These are phyloP conservation scores for Eriosoma lanigerum DNA, from an alignment of 1,140 invertebrate species.

Conservation along the genomic window DNA sequence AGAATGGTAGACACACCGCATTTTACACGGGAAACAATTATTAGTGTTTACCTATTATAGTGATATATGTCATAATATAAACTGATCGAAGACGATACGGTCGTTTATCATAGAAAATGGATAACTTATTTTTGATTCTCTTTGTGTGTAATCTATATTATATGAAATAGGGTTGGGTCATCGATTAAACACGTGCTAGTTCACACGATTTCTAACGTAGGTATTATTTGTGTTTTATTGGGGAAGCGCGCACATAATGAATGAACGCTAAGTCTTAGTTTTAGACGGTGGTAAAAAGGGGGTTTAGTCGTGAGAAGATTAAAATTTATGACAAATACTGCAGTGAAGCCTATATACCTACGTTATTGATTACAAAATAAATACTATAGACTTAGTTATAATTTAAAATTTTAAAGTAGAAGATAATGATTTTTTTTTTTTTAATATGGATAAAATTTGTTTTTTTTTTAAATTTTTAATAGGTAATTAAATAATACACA, in stretches of 20 bases:
- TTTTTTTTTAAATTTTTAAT: too few species aligned
- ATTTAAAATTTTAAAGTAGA: too few species aligned
- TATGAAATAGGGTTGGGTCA: slow-evolving; percentile 23
- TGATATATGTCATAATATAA: too few species aligned
- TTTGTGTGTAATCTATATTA: neutral
- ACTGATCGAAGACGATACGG: too few species aligned
- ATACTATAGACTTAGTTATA: too few species aligned
- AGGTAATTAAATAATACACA: too few species aligned
- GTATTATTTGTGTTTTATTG: neutral
- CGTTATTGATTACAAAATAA: neutral
- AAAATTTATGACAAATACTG: neutral
- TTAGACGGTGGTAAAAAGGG: neutral
- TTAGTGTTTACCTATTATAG: too few species aligned
- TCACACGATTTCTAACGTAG: slow-evolving; percentile 7
- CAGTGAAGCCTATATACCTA: neutral
- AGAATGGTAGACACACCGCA: too few species aligned
- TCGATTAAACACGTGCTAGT: slow-evolving; percentile 32
- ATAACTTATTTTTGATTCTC: slow-evolving; percentile 22
- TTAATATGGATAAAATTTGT: too few species aligned
- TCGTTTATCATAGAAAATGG: slow-evolving; percentile 5
- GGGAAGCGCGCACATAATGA: neutral
- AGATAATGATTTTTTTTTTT: too few species aligned
- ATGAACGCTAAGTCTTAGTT: neutral
- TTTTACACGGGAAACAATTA: too few species aligned
- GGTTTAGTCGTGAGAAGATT: neutral